phyloP scores from a whole-genome alignment of 2,113 vertebrate genomes.

The Hipposideros armiger region DNA sequence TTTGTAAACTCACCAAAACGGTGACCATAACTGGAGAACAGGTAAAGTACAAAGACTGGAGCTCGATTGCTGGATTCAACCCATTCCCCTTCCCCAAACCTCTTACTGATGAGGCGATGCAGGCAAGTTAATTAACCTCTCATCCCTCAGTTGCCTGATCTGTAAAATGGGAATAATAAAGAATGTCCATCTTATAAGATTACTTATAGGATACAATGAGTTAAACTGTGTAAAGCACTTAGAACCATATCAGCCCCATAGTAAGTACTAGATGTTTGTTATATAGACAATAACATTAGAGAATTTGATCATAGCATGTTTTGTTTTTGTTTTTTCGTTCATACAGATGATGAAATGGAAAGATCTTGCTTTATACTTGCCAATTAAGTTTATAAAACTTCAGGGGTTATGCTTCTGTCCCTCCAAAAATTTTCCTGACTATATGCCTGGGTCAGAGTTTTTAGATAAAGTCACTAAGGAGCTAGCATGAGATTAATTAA shows the following conservation, averaged over 20 bases:
- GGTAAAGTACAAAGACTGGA: not conserved
- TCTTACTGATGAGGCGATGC: not conserved
- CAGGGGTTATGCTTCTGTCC: not conserved
- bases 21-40: not conserved
- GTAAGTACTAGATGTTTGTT: not conserved
- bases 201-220: not conserved
- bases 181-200: not conserved
- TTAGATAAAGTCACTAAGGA: constrained; percentile 32
- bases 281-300: constrained; percentile 33
- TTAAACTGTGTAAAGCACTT: not conserved
- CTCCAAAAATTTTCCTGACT: not conserved
- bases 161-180: not conserved
- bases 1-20: not conserved
- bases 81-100: accelerated
- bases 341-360: not conserved
- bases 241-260: not conserved
- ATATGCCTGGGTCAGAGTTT: not conserved
- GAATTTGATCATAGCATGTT: not conserved
- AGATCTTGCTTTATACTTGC: not conserved
- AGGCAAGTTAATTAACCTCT: not conserved
- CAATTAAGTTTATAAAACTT: not conserved
- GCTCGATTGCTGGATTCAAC: not conserved
- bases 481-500: constrained; percentile 61
- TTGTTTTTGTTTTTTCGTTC: not conserved
- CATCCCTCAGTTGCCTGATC: not conserved